These are phyloP conservation scores for Gallirallus australis DNA, from an alignment of 2,797 vertebrate species.

Conservation along the genomic window DNA sequence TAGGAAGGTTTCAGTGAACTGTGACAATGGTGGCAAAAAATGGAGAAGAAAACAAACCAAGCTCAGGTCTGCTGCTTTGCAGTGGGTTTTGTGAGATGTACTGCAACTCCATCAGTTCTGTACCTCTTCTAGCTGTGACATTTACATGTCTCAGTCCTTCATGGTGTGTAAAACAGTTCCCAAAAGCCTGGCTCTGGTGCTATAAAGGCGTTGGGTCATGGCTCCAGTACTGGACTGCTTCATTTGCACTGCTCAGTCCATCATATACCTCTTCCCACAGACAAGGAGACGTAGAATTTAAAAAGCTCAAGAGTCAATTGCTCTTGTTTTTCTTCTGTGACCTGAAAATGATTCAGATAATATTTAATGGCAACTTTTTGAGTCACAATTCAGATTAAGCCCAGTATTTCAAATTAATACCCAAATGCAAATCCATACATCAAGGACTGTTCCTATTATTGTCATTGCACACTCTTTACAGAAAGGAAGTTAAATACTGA, in stretches of 20 bases:
- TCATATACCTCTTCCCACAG: neutral
- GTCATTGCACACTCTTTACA: neutral
- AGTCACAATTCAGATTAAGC: neutral
- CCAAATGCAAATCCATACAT: neutral
- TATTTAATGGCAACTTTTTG: neutral
- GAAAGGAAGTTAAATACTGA: neutral
- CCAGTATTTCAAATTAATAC: neutral
- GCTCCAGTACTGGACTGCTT: neutral
- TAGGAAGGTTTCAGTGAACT: neutral
- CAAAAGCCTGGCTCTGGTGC: neutral
- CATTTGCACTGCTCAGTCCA: neutral
- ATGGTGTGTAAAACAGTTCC: neutral
- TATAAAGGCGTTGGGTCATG: neutral
- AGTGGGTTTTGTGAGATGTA: neutral
- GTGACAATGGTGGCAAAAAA: neutral
- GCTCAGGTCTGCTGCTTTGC: neutral
- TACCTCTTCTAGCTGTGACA: too few species aligned
- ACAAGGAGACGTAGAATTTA: neutral
- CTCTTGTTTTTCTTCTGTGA: neutral
- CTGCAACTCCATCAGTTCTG: too few species aligned
- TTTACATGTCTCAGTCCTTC: neutral
- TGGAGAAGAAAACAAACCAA: neutral
- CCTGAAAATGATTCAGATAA: neutral
- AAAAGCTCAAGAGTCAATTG: neutral
- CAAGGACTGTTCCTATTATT: neutral